These are phyloP conservation scores for Rhogogaster chlorosoma DNA, from an alignment of 2,888 invertebrate genomes.

Conservation along the genomic window DNA sequence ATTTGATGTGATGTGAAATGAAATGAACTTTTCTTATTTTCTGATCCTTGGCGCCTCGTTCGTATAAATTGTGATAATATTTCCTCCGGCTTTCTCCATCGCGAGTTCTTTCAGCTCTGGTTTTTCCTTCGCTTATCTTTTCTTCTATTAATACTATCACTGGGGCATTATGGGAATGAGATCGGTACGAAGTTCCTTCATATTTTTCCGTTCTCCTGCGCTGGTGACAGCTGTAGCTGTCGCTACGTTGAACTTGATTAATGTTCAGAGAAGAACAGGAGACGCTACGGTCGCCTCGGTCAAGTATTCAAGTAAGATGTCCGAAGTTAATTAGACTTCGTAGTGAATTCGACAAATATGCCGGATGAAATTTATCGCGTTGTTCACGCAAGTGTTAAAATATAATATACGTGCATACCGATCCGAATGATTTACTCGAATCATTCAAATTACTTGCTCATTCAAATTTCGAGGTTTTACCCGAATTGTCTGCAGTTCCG, in stretches of 20 bases:
- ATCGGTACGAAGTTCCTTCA: slow-evolving; percentile 7
- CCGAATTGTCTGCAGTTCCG: not conserved
- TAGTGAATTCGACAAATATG: not conserved
- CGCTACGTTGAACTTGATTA: slow-evolving; percentile 30
- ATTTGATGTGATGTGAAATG: slow-evolving; percentile 29
- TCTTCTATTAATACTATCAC: not conserved
- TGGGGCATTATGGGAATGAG: slow-evolving; percentile 28
- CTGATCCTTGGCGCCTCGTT: not conserved
- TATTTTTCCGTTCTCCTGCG: slow-evolving; percentile 1
- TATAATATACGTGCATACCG: not conserved
- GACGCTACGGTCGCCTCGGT: not conserved
- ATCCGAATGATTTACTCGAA: not conserved
- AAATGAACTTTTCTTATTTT: not conserved
- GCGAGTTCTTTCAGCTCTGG: not conserved
- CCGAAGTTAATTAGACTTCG: slow-evolving; percentile 20
- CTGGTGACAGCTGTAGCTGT: slow-evolving; percentile 31
- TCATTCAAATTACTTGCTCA: not conserved
- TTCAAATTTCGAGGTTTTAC: not conserved
- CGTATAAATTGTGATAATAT: slow-evolving; percentile 32
- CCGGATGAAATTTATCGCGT: not conserved
- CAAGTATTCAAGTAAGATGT: slow-evolving; percentile 5
- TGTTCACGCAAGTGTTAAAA: not conserved
- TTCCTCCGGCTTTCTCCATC: not conserved
- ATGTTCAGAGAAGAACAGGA: slow-evolving; percentile 11
- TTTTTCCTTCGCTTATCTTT: not conserved